Base-by-base conservation (phyloP, 2,113 vertebrate species). In the Smithornis capensis region DNA sequence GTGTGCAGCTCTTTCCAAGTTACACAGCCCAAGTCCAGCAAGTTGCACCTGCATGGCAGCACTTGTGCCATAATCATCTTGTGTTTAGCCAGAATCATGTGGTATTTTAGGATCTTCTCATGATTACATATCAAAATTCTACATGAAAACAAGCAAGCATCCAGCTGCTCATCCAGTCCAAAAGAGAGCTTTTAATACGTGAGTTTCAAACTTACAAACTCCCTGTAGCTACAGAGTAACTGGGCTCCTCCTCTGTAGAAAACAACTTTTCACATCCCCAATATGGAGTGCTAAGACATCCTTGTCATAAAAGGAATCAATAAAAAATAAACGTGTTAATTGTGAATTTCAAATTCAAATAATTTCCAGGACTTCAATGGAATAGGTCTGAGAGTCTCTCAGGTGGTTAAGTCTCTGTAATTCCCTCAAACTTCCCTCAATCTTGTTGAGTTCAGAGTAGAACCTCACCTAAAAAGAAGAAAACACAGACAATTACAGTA, bases 291-390 rank as follows among this genome's bases (percentile, higher is more conserved):
- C 89, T 92, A 96, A 83, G 92, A 95, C 71, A 91, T 81, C 91
- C 92, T 90, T 16, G 35, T 89, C 75, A 90, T 64, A 83, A 96
- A 96, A 96, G 75, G 95, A 88, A 85, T 97, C 94, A 68, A 94
- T 95, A 94, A 91, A 96, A 95, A 95, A 90, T 81, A 83, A 47
- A 83, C 81, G 96, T 96, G 92, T 96, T 97, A 97, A 96, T 97
- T 96, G 95, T 44, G 81, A 19, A 68, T 52, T 92, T 86, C 12
- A 88, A 44, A 82, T 95, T 98, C 99, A 99, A 97, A 99, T 98
- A 73, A 99, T 97, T 96, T 99, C 98, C 70, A 99, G 97, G 56
- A 99, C 97, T 98, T 99, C 99, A 73, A 99, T 99, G 14, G 99
- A 99, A 96, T 99, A 99, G 59, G 98, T 97, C 76, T 97, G 98